These are phyloP conservation scores for Tragopan temminckii DNA, from an alignment of 2,797 vertebrate genomes.

Conservation along the genomic window DNA sequence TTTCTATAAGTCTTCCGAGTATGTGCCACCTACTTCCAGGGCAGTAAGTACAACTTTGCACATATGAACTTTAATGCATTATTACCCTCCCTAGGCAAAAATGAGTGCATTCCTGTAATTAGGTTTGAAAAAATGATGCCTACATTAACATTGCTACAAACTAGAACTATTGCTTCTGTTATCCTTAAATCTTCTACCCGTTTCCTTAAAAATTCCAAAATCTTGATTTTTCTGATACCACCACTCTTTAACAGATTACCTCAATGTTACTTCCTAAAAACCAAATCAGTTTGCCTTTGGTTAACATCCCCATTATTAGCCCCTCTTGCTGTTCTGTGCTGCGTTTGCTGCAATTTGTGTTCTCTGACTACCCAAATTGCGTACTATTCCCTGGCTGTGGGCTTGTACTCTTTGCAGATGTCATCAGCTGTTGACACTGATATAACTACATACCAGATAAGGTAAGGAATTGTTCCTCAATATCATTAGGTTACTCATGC, in stretches of 20 bases:
- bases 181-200: fast-evolving
- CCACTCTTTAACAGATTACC: not conserved
- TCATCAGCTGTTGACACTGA: not conserved
- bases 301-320: not conserved
- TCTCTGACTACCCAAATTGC: not conserved
- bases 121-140: not conserved
- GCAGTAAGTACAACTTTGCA: not conserved
- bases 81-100: not conserved
- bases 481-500: not conserved
- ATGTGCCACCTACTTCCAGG: fast-evolving
- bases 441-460: fast-evolving
- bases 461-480: not conserved
- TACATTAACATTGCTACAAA: not conserved
- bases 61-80: fast-evolving
- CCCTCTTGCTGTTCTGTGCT: not conserved
- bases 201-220: not conserved
- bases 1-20: not conserved
- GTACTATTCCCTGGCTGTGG: fast-evolving
- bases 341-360: not conserved
- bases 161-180: not conserved
- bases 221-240: not conserved
- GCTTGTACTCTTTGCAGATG: not conserved
- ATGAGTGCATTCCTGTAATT: fast-evolving
- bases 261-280: not conserved
- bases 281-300: not conserved